Evolutionary conservation across 2,797 vertebrate species (phyloP).

Genomic region (Mus spretus): DNA sequence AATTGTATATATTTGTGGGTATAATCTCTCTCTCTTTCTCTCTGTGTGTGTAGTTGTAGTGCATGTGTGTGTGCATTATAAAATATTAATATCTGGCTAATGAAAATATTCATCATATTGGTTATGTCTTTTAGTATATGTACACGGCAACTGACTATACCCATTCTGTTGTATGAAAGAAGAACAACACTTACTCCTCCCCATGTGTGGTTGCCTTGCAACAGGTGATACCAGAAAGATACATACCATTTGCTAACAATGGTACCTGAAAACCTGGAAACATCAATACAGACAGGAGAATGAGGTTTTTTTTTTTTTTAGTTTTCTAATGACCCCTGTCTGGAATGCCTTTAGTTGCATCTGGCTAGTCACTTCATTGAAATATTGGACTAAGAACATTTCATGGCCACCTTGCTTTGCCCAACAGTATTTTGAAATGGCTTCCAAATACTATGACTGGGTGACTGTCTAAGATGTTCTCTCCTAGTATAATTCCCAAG

Average conservation of each 20-base stretch:
- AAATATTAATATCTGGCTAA: neutral
- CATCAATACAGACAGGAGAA: neutral
- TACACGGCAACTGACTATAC: neutral
- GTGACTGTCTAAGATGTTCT: neutral
- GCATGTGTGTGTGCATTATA: neutral
- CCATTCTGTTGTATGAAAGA: neutral
- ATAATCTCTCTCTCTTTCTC: too few relatives aligned
- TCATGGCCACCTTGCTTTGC: neutral
- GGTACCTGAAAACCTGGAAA: neutral
- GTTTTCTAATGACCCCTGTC: neutral
- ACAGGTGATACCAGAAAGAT: neutral
- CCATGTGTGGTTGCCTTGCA: neutral
- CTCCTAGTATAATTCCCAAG: neutral
- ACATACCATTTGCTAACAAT: neutral
- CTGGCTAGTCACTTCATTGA: neutral
- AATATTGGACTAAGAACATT: neutral
- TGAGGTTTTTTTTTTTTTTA: neutral
- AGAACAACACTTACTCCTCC: neutral
- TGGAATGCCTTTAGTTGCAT: neutral
- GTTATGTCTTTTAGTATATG: neutral
- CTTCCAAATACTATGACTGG: neutral
- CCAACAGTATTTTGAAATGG: neutral
- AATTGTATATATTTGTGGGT: neutral
- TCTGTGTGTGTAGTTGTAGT: neutral
- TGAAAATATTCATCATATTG: neutral